Percentiles rank a stretch among this genome's conserved stretches.
phyloP scores from a whole-genome alignment of 2,888 invertebrate species.

The Volucella inflata region DNA sequence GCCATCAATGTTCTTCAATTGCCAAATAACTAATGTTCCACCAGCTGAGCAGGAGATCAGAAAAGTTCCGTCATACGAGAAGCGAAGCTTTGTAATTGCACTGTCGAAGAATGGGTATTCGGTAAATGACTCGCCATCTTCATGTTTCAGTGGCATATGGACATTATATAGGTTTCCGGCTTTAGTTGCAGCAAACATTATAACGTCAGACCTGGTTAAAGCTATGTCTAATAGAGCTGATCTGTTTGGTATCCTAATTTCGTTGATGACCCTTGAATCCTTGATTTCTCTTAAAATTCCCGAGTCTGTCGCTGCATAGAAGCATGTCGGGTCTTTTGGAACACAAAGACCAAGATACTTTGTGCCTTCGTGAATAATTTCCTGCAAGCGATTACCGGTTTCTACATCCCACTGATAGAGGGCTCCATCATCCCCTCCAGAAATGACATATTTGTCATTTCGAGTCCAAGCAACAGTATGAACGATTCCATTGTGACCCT shows the following conservation, averaged over 20 bases:
- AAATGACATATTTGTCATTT: slow-evolving; percentile 90
- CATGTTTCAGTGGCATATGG: slow-evolving; percentile 85
- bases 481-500: slow-evolving; percentile 91
- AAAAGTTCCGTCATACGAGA: slow-evolving; percentile 91
- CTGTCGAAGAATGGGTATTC: slow-evolving; percentile 85
- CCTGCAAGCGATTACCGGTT: slow-evolving; percentile 89
- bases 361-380: slow-evolving; percentile 92
- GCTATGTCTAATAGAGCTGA: slow-evolving; percentile 84
- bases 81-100: slow-evolving; percentile 86
- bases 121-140: slow-evolving; percentile 81
- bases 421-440: slow-evolving; percentile 94
- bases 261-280: slow-evolving; percentile 81
- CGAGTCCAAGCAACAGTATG: slow-evolving; percentile 81
- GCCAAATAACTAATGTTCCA: slow-evolving; percentile 94
- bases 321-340: slow-evolving; percentile 81
- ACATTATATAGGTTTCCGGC: slow-evolving; percentile 91
- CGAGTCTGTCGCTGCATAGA: slow-evolving; percentile 82
- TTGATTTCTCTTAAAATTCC: slow-evolving; percentile 81
- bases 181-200: slow-evolving; percentile 91
- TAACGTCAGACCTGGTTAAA: slow-evolving; percentile 90
- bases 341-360: slow-evolving; percentile 88
- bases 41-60: slow-evolving; percentile 90
- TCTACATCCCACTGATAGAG: slow-evolving; percentile 95
- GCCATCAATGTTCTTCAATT: slow-evolving; percentile 88
- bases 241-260: slow-evolving; percentile 80